Percentiles rank a stretch among this genome's conserved stretches.
Evolutionary conservation across 2,888 invertebrate species (phyloP).

Genomic region (Tenthredo mesomela): DNA sequence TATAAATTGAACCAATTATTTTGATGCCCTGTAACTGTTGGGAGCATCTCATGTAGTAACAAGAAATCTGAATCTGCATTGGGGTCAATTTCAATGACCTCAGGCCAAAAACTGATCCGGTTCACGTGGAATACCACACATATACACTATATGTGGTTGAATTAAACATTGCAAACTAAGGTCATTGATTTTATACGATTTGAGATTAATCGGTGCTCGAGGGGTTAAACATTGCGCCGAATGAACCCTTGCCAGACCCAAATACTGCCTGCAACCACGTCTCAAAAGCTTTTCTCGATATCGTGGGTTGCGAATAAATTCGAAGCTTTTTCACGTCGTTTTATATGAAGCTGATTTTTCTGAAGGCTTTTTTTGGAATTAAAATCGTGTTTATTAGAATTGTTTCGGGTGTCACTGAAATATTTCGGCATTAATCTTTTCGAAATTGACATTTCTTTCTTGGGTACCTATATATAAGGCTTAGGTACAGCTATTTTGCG

Average conservation of each 20-base stretch:
- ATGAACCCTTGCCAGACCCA: neutral
- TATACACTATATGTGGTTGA: neutral
- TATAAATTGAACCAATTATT: too few relatives aligned
- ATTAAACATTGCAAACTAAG: neutral
- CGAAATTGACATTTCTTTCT: too few relatives aligned
- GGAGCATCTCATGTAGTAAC: too few relatives aligned
- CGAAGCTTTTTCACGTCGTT: neutral
- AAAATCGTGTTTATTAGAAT: neutral
- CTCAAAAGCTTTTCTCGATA: neutral
- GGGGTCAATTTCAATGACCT: too few relatives aligned
- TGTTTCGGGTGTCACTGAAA: too few relatives aligned
- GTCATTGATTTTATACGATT: neutral
- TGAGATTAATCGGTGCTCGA: neutral
- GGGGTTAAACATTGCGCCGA: neutral
- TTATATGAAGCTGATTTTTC: too few relatives aligned
- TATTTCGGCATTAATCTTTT: too few relatives aligned
- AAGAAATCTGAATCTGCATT: too few relatives aligned
- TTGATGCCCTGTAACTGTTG: too few relatives aligned
- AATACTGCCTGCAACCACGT: neutral
- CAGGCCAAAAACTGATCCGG: too few relatives aligned
- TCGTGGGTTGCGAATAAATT: neutral
- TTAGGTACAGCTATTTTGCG: neutral
- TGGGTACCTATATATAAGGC: too few relatives aligned
- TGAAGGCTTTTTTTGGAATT: neutral
- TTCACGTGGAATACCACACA: too few relatives aligned